Conservation (phyloP, 2,113 vertebrate species). For the Prinia subflava region DNA sequence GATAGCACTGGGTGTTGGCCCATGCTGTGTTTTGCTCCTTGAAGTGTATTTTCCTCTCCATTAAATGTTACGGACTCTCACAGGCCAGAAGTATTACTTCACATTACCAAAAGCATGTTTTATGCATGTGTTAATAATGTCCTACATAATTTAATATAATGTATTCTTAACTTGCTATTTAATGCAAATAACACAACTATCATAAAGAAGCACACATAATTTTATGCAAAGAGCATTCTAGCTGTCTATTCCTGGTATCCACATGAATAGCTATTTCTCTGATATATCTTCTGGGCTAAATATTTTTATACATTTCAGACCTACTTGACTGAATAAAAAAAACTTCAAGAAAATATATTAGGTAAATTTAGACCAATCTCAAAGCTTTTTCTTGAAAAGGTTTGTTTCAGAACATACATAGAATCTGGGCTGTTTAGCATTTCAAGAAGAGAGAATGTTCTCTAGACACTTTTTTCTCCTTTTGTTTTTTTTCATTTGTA, state of each 20-base stretch:
- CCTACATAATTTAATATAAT: not conserved
- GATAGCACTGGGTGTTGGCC: not conserved
- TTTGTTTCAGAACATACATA: not conserved
- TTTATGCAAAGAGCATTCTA: not conserved
- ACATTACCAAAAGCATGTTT: not conserved
- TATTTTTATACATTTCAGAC: not conserved
- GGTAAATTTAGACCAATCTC: not conserved
- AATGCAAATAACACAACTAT: not conserved
- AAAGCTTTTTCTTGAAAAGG: not conserved
- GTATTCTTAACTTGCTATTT: not conserved
- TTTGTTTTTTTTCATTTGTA: not conserved
- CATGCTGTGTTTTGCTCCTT: not conserved
- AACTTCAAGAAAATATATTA: not conserved
- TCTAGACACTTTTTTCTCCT: not conserved
- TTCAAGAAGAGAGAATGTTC: not conserved
- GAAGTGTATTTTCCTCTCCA: not conserved
- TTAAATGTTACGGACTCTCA: not conserved
- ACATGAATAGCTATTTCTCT: not conserved
- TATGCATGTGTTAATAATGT: conserved; percentile 29
- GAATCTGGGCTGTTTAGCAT: not conserved
- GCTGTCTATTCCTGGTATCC: not conserved
- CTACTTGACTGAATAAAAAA: not conserved
- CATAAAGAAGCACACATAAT: not conserved
- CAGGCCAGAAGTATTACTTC: not conserved
- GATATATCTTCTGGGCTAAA: not conserved